Conservation (phyloP, 2,113 vertebrate species). For the Theristicus caerulescens region DNA sequence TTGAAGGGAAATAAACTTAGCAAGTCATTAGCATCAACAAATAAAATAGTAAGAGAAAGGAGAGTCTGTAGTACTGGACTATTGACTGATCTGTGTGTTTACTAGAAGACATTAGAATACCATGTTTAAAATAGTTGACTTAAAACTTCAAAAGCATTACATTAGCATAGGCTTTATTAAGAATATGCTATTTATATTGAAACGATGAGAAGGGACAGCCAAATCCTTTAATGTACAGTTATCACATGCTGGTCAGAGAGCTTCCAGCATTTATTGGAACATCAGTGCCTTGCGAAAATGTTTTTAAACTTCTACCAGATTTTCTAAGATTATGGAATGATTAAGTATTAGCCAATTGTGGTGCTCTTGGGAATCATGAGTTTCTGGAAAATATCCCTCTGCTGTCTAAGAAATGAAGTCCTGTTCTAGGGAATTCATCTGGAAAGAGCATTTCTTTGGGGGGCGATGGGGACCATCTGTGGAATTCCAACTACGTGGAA, state of each 20-base stretch:
- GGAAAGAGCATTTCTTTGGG: slow-evolving; percentile 70
- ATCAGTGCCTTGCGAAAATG: background rate
- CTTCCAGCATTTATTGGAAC: background rate
- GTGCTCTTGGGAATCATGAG: slow-evolving; percentile 40
- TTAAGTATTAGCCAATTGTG: slow-evolving; percentile 53
- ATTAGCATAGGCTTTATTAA: background rate
- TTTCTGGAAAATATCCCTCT: slow-evolving; percentile 70
- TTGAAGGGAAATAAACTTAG: background rate
- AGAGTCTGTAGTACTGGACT: background rate
- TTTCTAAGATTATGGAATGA: slow-evolving; percentile 37
- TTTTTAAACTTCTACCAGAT: background rate
- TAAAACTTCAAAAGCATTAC: background rate
- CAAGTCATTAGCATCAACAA: slow-evolving; percentile 28
- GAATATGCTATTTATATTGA: background rate
- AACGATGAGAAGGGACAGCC: background rate
- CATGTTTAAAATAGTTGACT: background rate
- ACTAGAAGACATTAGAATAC: background rate
- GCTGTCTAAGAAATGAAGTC: slow-evolving; percentile 63
- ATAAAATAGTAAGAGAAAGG: background rate
- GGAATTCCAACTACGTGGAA: slow-evolving; percentile 65
- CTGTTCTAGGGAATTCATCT: slow-evolving; percentile 75
- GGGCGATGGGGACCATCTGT: slow-evolving; percentile 71
- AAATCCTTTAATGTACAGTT: background rate
- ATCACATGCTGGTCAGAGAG: background rate
- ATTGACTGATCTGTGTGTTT: background rate